Evolutionary conservation across 1,140 invertebrate species (phyloP).

Genomic region (Caenorhabditis remanei): DNA sequence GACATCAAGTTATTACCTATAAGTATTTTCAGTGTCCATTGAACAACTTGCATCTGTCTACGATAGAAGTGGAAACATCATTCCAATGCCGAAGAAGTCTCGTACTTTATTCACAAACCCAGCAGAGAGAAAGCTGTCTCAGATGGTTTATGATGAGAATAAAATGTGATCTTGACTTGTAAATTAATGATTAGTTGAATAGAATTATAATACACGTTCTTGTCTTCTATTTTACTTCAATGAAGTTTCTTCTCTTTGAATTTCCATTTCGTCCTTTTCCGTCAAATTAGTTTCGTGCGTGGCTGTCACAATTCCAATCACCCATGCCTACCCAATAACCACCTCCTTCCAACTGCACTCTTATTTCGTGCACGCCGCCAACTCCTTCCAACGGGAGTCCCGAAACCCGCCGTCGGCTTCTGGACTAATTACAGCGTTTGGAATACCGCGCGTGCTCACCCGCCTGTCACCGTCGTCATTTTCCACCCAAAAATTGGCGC

Average conservation of each 20-base stretch:
- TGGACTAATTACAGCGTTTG: slow-evolving; percentile 37
- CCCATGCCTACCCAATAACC: background rate
- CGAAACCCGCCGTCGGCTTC: background rate
- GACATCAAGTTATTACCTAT: background rate
- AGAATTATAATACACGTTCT: slow-evolving; percentile 5
- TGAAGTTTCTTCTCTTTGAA: slow-evolving; percentile 1
- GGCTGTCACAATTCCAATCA: background rate
- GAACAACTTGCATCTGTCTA: slow-evolving; percentile 65
- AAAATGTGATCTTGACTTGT: background rate
- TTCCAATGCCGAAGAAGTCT: slow-evolving; percentile 17
- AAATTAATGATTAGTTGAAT: slow-evolving; percentile 8
- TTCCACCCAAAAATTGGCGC: slow-evolving; percentile 48
- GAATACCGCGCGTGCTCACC: background rate
- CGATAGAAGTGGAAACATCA: slow-evolving; percentile 58
- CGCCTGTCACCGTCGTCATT: slow-evolving; percentile 4
- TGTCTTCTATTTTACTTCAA: slow-evolving; percentile 16
- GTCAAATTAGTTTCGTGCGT: slow-evolving; percentile 32
- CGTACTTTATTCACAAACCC: background rate
- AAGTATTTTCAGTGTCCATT: slow-evolving; percentile 61
- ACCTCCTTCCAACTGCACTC: background rate
- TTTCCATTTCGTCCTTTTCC: background rate
- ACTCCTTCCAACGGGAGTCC: background rate
- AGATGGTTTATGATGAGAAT: slow-evolving; percentile 29
- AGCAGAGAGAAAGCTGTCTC: slow-evolving; percentile 10
- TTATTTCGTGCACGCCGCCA: background rate